Evolutionary conservation across 2,797 vertebrate genomes (phyloP).

Genomic region (Rhynchotus rufescens): DNA sequence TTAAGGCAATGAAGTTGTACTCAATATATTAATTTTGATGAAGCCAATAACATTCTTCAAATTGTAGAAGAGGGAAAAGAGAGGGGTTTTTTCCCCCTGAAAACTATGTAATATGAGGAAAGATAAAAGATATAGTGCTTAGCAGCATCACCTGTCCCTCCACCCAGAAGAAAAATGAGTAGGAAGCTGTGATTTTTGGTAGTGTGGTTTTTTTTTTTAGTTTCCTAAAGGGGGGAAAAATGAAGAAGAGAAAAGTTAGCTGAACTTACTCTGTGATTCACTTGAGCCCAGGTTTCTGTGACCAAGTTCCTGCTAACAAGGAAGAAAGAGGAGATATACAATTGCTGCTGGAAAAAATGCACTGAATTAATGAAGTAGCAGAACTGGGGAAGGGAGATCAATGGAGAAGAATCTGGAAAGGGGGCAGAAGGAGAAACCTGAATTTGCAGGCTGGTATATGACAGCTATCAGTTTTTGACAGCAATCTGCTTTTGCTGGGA

Average conservation of each 20-base stretch:
- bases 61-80: not conserved
- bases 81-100: not conserved
- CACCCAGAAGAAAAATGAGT: not conserved
- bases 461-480: not conserved
- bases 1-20: not conserved
- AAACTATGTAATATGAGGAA: not conserved
- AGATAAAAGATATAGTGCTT: not conserved
- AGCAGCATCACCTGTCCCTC: not conserved
- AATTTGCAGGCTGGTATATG: not conserved
- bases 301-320: not conserved
- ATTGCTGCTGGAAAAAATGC: not conserved
- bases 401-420: not conserved
- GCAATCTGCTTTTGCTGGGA: not conserved
- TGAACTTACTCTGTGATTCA: not conserved
- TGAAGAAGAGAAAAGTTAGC: not conserved
- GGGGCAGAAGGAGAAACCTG: not conserved
- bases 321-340: not conserved
- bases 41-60: not conserved
- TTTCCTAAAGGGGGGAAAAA: not conserved
- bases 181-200: not conserved
- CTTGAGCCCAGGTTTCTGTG: not conserved
- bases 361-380: not conserved
- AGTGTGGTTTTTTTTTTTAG: not conserved
- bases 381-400: fast-evolving
- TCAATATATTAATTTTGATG: not conserved